Evolutionary conservation across 2,113 vertebrate genomes (phyloP).

Genomic region (Ctenodactylus gundi): DNA sequence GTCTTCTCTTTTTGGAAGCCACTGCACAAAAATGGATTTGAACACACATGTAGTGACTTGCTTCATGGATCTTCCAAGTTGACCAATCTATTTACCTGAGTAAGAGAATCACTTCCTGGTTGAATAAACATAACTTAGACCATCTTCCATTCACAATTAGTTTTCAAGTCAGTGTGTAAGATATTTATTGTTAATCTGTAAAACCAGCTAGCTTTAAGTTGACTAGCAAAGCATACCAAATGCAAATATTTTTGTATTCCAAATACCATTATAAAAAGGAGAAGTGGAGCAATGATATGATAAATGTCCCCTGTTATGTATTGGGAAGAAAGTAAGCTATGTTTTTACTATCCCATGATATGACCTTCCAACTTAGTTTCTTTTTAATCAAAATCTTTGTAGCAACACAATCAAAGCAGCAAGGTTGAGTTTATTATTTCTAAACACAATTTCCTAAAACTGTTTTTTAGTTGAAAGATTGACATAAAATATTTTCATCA

Average conservation of each 20-base stretch:
- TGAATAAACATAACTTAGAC: not conserved
- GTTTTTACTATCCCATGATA: no score
- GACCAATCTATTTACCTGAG: not conserved
- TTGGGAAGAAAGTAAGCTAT: not conserved
- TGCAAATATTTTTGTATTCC: not conserved
- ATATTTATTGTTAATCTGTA: not conserved
- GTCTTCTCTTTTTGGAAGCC: not conserved
- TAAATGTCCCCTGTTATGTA: not conserved
- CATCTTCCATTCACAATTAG: not conserved
- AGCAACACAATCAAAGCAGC: not conserved
- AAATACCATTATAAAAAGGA: not conserved
- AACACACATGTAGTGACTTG: not conserved
- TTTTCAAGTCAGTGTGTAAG: not conserved
- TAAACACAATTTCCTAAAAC: not conserved
- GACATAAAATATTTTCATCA: conserved; percentile 39
- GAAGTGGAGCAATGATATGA: not conserved
- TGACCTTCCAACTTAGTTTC: not conserved
- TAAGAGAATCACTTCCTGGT: not conserved
- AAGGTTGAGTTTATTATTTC: not conserved
- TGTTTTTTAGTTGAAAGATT: conserved; percentile 38
- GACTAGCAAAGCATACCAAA: not conserved
- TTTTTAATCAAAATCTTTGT: not conserved
- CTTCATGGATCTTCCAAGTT: not conserved
- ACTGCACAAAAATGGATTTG: not conserved
- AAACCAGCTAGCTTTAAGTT: not conserved